Conservation (phyloP, 2,113 vertebrate species). For the Panthera tigris region DNA sequence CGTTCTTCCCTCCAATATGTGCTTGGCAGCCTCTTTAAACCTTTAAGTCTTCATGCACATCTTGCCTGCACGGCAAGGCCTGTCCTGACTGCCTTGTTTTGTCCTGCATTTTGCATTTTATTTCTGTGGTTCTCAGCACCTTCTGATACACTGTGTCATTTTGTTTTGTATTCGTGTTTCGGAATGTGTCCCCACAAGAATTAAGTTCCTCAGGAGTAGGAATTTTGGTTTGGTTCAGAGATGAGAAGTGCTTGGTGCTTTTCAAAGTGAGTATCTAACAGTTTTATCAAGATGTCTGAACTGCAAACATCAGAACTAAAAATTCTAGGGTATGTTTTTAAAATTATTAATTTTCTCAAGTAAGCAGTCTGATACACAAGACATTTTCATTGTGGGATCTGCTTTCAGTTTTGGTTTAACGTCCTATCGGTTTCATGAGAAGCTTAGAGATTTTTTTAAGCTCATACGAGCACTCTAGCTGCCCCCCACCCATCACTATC, state of each 20-base stretch:
- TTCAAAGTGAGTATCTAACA: not conserved
- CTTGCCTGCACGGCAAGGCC: not conserved
- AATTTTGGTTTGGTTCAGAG: not conserved
- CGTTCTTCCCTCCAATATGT: not conserved
- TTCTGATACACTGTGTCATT: not conserved
- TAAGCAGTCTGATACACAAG: not conserved
- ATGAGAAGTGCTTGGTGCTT: not conserved
- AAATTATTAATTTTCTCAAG: slow-evolving; percentile 9
- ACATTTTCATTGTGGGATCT: not conserved
- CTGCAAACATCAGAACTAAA: not conserved
- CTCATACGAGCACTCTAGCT: not conserved
- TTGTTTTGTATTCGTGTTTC: not conserved
- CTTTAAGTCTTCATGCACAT: not conserved
- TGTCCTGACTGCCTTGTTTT: not conserved
- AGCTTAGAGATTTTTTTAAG: not conserved
- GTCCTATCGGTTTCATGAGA: not conserved
- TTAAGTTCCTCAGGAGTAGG: not conserved
- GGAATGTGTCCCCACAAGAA: not conserved
- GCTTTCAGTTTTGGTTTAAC: not conserved
- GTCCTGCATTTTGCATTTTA: not conserved
- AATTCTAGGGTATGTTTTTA: not conserved
- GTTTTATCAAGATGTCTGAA: not conserved
- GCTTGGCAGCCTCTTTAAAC: not conserved
- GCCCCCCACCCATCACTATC: not conserved
- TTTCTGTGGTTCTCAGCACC: not conserved